phyloP scores from a whole-genome alignment of 2,113 vertebrate genomes.

The Nerophis ophidion region DNA sequence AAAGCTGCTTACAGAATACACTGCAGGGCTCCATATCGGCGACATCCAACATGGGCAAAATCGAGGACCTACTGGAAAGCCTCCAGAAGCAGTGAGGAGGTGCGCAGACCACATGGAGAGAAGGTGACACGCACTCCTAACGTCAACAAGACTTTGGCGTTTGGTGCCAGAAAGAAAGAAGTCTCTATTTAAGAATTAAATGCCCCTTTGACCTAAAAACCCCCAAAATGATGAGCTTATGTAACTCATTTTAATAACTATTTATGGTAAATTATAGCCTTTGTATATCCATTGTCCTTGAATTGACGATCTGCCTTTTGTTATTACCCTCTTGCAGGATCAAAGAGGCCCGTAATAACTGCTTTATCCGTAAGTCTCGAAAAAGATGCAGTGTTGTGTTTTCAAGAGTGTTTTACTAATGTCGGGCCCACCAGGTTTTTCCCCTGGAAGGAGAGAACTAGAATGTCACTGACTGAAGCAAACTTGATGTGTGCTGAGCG shows the following conservation, averaged over 20 bases:
- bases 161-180: constrained; percentile 28
- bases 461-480: constrained; percentile 28
- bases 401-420: constrained; percentile 35
- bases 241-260: constrained; percentile 46
- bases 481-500: constrained; percentile 13
- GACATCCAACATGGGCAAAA: constrained; percentile 87
- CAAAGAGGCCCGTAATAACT: constrained; percentile 54
- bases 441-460: constrained; percentile 32
- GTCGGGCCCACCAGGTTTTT: constrained; percentile 39
- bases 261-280: constrained; percentile 42
- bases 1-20: constrained; percentile 58
- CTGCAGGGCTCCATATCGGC: constrained; percentile 58
- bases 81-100: constrained; percentile 82
- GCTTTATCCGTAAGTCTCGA: constrained; percentile 44
- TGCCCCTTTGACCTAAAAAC: constrained; percentile 35
- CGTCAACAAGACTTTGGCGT: constrained; percentile 21
- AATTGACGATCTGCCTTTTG: constrained; percentile 39
- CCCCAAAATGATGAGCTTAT: constrained; percentile 29
- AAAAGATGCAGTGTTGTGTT: constrained; percentile 52
- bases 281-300: constrained; percentile 28
- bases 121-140: constrained; percentile 57
- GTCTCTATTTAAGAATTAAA: constrained; percentile 43
- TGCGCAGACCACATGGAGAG: constrained; percentile 45
- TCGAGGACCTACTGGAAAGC: constrained; percentile 88
- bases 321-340: constrained; percentile 61